Evolutionary conservation across 2,888 invertebrate genomes (phyloP).

Genomic region (Myopa tessellatipennis): DNA sequence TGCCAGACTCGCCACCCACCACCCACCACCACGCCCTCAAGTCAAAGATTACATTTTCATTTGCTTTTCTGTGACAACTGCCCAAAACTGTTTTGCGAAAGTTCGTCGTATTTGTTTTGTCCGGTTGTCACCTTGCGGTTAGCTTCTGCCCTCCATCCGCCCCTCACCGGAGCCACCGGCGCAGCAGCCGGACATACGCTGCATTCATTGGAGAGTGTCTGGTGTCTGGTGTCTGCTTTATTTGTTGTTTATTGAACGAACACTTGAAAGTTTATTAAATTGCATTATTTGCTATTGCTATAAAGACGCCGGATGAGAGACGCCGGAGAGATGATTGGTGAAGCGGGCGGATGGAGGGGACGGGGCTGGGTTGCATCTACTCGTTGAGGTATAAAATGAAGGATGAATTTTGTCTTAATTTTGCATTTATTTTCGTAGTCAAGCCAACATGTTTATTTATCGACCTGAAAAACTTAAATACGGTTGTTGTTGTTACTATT

Average conservation of each 20-base stretch:
- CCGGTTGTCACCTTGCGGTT: constrained; percentile 57
- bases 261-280: constrained; percentile 48
- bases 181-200: not conserved
- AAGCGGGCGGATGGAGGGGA: not conserved
- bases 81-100: constrained; percentile 11
- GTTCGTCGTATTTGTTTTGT: constrained; percentile 47
- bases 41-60: constrained; percentile 44
- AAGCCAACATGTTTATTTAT: not conserved
- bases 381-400: not conserved
- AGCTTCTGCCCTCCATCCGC: not conserved
- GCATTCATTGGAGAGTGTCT: not conserved
- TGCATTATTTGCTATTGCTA: constrained; percentile 44
- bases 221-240: not conserved
- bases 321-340: not conserved
- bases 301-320: not conserved
- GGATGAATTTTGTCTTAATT: not conserved
- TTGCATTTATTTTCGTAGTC: constrained; percentile 7
- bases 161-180: not conserved
- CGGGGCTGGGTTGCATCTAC: not conserved
- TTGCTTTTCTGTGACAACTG: constrained; percentile 35
- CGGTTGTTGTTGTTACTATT: not conserved
- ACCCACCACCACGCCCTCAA: constrained; percentile 5
- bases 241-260: constrained; percentile 24
- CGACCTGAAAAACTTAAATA: not conserved
- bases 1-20: not conserved